Conservation (phyloP, 2,797 vertebrate genomes). For the Malacoctenus gilli region DNA sequence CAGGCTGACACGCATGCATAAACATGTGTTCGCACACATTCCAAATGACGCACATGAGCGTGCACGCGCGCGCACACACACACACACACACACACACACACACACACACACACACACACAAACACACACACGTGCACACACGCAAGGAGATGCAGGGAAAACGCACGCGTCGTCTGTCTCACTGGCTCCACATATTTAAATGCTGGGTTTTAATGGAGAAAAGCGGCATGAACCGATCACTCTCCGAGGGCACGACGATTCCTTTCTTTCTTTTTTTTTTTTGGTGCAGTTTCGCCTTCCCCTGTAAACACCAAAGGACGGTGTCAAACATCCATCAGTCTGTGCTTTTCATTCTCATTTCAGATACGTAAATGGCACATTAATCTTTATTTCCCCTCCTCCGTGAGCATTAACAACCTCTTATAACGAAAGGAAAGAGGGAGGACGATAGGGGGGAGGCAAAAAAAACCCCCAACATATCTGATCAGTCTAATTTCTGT, state of each 20-base stretch:
- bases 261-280: constrained; percentile 48
- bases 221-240: constrained; percentile 54
- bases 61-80: constrained; percentile 28
- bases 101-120: constrained; percentile 35
- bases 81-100: constrained; percentile 69
- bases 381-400: constrained; percentile 62
- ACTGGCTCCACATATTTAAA: constrained; percentile 60
- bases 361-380: constrained; percentile 60
- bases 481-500: constrained; percentile 85
- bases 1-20: constrained; percentile 62
- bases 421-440: constrained; percentile 65
- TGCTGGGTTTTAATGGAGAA: constrained; percentile 63
- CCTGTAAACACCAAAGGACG: constrained; percentile 47
- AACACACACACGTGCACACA: constrained; percentile 37
- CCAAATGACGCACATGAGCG: constrained; percentile 57
- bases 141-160: constrained; percentile 41
- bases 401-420: constrained; percentile 71
- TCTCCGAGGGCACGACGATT: constrained; percentile 47
- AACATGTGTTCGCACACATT: constrained; percentile 72
- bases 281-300: constrained; percentile 13
- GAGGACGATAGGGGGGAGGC: constrained; percentile 21
- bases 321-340: constrained; percentile 33
- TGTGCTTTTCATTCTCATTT: constrained; percentile 61
- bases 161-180: constrained; percentile 50
- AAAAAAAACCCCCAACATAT: constrained; percentile 66